Base-by-base conservation (phyloP, 2,113 vertebrate species). In the Aramus guarauna region DNA sequence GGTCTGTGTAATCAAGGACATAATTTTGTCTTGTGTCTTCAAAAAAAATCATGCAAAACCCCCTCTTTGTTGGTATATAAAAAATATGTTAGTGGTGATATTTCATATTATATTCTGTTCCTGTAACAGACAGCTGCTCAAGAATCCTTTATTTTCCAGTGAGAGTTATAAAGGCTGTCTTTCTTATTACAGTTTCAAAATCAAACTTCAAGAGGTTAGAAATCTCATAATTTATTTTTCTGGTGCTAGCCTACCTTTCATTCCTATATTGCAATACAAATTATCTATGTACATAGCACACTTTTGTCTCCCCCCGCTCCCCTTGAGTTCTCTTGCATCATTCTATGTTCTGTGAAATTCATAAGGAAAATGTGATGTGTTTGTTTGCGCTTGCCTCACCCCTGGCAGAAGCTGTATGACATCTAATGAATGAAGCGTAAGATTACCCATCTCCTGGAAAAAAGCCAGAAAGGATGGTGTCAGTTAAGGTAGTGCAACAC, bases 221-320 rank as follows among this genome's bases (percentile, higher is more conserved):
- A 90, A 88, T 62, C 8, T 76, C 24, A 13, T 58, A 23, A 39
- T 39, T 53, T 5, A 14, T 53, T 34, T 62, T 45, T 36, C 52
- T 69, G 23, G 7, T 23, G 39, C 23, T 45, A 53, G 15, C 27
- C 10, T 67, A 39, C 41, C 58, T 88, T 82, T 53, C 34, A 53
- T 75, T 67, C 9, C 39, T 66, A 15, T 29, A 69, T 52, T 69
- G 15, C 34, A 74, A 47, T 47, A 62, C 27, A 74, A 60, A 74
- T 17, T 20, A 32, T 73, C 15, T 41, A 60, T 43, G 39, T 18
- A 20, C 11, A 14, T 66, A 50, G 12, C 55, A 59, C 6, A 41
- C 26, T 39, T 58, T 26, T 34, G 19, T 9, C 5, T 20, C 5
- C 2, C 9, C 34, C 6, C 5, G 6, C 0, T 14, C 7, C 29